phyloP scores from a whole-genome alignment of 23 tunicate genomes.

The Trididemnum nubilum region DNA sequence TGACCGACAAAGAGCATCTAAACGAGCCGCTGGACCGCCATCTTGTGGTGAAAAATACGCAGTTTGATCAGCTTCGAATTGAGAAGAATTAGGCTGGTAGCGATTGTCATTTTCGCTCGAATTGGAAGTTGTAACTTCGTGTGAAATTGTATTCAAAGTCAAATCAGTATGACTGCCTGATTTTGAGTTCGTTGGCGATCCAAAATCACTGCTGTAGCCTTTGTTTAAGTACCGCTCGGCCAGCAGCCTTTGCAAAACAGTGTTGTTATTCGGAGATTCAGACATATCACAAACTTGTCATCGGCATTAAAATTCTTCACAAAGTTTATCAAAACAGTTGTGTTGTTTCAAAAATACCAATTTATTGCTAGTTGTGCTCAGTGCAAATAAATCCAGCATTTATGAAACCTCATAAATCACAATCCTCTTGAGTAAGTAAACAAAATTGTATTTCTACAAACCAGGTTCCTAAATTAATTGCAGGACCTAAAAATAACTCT shows the following conservation, averaged over 20 bases:
- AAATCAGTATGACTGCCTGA: background rate
- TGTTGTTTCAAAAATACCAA: no score
- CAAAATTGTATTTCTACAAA: no score
- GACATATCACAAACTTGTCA: background rate
- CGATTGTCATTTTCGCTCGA: background rate
- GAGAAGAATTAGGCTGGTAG: background rate
- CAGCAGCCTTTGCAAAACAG: conserved; percentile 36
- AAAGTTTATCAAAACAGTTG: no score
- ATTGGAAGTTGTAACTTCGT: background rate
- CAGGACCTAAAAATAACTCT: no score
- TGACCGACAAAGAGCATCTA: conserved; percentile 57
- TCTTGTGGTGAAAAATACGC: background rate
- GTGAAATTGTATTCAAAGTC: background rate
- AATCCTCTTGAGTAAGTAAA: no score
- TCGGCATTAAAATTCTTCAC: background rate
- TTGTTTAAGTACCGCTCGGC: conserved; percentile 33
- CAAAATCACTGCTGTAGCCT: background rate
- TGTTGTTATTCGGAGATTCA: background rate
- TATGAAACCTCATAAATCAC: no score
- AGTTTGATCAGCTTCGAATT: background rate
- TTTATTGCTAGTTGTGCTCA: no score
- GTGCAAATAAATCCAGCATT: no score
- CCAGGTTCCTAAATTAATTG: no score
- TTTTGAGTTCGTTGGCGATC: background rate
- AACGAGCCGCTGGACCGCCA: conserved; percentile 32